Percentiles rank a stretch among this genome's conserved stretches.
These are phyloP conservation scores for Typhlichthys subterraneus DNA, from an alignment of 2,797 vertebrate genomes.

Conservation along the genomic window DNA sequence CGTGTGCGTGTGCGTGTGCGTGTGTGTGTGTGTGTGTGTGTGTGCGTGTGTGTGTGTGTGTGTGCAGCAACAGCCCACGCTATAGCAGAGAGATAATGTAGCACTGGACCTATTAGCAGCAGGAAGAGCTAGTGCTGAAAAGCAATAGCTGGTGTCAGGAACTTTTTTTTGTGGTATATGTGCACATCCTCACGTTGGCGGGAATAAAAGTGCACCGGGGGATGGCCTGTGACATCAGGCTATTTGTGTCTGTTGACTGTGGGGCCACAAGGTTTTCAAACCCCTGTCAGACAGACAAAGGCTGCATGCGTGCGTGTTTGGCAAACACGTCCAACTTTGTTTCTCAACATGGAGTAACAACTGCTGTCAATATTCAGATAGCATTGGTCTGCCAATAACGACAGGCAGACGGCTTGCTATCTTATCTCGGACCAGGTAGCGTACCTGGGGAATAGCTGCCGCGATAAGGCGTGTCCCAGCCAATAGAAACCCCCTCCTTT, in stretches of 20 bases:
- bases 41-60: conserved; percentile 7
- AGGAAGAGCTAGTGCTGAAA: conserved; percentile 89
- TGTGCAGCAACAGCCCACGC: background rate
- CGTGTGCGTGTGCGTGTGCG: conserved; percentile 16
- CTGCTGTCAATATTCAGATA: conserved; percentile 69
- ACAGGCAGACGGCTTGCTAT: conserved; percentile 63
- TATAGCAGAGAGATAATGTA: conserved; percentile 69
- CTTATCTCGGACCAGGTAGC: conserved; percentile 73
- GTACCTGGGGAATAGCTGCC: conserved; percentile 63
- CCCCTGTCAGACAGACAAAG: conserved; percentile 73
- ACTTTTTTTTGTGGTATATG: conserved; percentile 76
- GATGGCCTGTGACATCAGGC: conserved; percentile 81
- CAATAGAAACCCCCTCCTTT: conserved; percentile 70
- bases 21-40: conserved; percentile 13
- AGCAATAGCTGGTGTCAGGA: conserved; percentile 89
- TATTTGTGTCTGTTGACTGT: conserved; percentile 82
- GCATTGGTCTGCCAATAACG: conserved; percentile 69
- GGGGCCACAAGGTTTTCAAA: conserved; percentile 74
- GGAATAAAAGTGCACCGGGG: conserved; percentile 91
- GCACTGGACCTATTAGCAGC: conserved; percentile 78
- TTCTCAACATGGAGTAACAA: conserved; percentile 69
- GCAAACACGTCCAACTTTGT: conserved; percentile 72
- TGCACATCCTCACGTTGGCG: conserved; percentile 87
- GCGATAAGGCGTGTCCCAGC: conserved; percentile 66
- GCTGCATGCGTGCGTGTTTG: conserved; percentile 41